These are phyloP conservation scores for Perodicticus potto DNA, from an alignment of 2,797 vertebrate genomes.

Conservation along the genomic window DNA sequence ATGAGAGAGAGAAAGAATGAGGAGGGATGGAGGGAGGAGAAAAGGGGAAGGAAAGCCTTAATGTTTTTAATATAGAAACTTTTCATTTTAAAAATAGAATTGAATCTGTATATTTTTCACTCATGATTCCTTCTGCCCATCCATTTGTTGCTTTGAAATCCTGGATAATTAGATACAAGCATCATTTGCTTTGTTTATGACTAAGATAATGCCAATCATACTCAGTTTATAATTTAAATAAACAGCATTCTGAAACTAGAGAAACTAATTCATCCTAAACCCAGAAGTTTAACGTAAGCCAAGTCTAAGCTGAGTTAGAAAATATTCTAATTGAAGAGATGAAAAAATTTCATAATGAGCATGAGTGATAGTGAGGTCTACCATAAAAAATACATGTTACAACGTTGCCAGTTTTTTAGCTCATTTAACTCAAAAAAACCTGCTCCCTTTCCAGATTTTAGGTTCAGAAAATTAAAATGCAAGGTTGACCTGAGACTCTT, in stretches of 20 bases:
- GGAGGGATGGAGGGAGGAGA: too few species aligned
- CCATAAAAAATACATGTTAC: not conserved
- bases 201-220: not conserved
- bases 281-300: conserved; percentile 14
- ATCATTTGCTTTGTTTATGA: not conserved
- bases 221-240: conserved; percentile 35
- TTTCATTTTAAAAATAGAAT: conserved; percentile 4
- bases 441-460: not conserved
- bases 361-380: not conserved
- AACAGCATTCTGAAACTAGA: conserved; percentile 29
- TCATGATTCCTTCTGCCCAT: not conserved
- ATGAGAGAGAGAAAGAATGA: not conserved
- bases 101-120: not conserved
- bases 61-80: conserved; percentile 5
- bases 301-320: conserved; percentile 22
- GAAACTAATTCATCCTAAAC: not conserved
- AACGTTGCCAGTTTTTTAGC: not conserved
- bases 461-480: conserved; percentile 1
- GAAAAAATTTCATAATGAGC: not conserved
- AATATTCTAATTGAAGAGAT: not conserved
- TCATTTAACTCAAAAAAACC: not conserved
- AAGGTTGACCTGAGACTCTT: not conserved
- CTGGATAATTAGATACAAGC: not conserved
- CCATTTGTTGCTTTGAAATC: not conserved
- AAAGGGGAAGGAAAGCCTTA: not conserved